Conservation (phyloP, 2,797 vertebrate genomes). For the Paguma larvata region DNA sequence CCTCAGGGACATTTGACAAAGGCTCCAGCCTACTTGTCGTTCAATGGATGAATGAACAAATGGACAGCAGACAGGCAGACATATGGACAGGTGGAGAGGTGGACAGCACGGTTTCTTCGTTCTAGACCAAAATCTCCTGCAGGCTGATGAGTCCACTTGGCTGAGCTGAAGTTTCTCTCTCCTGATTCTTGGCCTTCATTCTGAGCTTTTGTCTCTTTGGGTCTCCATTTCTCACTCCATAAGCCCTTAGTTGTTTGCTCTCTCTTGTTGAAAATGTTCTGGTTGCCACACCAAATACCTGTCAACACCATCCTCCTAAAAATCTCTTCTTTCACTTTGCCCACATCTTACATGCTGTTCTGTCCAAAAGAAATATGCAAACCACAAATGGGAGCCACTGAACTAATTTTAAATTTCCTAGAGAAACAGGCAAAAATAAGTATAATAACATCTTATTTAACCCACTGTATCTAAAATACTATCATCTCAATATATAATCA, state of each 20-base stretch:
- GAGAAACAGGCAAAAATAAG: neutral
- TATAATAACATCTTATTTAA: neutral
- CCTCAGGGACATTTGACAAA: neutral
- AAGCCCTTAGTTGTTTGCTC: neutral
- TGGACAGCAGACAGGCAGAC: rapidly evolving
- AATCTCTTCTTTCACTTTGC: neutral
- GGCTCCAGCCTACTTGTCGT: neutral
- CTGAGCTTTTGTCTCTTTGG: neutral
- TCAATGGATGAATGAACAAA: neutral
- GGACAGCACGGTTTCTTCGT: neutral
- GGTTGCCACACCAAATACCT: neutral
- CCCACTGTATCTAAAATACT: neutral
- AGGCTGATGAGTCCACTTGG: neutral
- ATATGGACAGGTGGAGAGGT: too few relatives aligned
- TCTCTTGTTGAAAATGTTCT: neutral
- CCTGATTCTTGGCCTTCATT: neutral
- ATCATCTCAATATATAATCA: neutral
- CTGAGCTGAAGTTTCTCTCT: neutral
- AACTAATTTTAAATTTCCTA: neutral
- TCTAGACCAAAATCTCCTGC: neutral
- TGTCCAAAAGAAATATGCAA: neutral
- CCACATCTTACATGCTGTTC: neutral
- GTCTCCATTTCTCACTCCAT: rapidly evolving
- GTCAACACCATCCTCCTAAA: neutral
- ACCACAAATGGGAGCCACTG: neutral